Base-by-base conservation (phyloP, 2,888 invertebrate species). In the Lomographa bimaculata region DNA sequence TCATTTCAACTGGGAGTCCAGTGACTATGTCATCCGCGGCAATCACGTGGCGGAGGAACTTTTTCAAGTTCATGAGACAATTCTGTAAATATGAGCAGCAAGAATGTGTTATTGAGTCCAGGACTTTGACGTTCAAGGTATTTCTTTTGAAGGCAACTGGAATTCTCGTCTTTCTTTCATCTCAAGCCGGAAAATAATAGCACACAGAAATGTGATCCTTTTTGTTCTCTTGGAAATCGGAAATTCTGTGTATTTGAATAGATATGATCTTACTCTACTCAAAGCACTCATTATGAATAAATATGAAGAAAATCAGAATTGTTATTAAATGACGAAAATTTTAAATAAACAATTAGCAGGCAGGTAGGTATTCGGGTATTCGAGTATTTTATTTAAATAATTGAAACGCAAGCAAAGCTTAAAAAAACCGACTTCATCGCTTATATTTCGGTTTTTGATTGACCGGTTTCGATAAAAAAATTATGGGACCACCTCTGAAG, bases 51-150 rank as follows among this genome's bases (percentile, higher is more conserved):
- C 8, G 10, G 7, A 6, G 6, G n/a, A n/a, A 34, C 11, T 27
- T 34, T 28, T 26, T 32, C 32, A 32, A 42, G 36, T 36, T 32
- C 36, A 32, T 16, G 32, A 32, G 42, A 42, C 36, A 28, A 36
- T 42, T 36, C 27, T 19, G 12, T 19, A 42, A 37, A 20, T 36
- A 36, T 32, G 36, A 24, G 35, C 19, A 9, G 18, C 26, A 37
- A 37, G 36, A 42, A 42, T 42, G 42, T 42, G 32, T 36, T 36
- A 42, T 42, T 42, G 32, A 42, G 42, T 42, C 42, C 23, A 27
- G 21, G 26, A 28, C 17, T 30, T 18, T 32, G 42, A 26, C 36
- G 14, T 32, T 42, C 12, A 7, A 32, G 32, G 36, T 18, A 42
- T 42, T 42, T 19, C 23, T 32, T 42, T 42, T 32, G 36, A 36